phyloP scores from a whole-genome alignment of 2,888 invertebrate genomes.

The Meliscaeva auricollis region DNA sequence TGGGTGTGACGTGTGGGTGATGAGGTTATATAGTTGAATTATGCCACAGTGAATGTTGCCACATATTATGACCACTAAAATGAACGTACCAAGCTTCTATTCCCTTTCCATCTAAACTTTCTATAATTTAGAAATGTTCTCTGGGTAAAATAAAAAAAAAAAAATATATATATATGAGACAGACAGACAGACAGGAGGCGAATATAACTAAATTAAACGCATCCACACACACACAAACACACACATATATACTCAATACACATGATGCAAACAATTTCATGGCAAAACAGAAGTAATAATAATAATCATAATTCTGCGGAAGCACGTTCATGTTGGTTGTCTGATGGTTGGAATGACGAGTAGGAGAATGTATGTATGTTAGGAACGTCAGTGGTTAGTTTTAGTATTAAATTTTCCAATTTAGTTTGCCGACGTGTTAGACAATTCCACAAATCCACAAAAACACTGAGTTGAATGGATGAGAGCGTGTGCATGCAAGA shows the following conservation, averaged over 20 bases:
- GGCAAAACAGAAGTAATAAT: conserved; percentile 49
- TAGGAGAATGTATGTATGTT: not conserved
- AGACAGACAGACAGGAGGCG: conserved; percentile 41
- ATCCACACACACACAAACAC: conserved; percentile 36
- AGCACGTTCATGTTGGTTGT: conserved; percentile 68
- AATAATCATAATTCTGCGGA: conserved; percentile 76
- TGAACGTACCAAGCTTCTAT: not conserved
- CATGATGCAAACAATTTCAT: conserved; percentile 75
- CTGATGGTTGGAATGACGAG: conserved; percentile 14
- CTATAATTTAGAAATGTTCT: too few relatives aligned
- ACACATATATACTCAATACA: not conserved
- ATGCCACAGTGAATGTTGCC: conserved; percentile 47
- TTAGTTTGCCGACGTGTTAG: conserved; percentile 76
- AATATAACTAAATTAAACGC: conserved; percentile 75
- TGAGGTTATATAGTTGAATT: conserved; percentile 31
- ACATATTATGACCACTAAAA: conserved; percentile 60
- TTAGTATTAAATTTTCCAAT: conserved; percentile 75
- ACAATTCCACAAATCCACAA: conserved; percentile 74
- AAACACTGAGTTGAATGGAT: conserved; percentile 62
- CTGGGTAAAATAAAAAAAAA: too few relatives aligned
- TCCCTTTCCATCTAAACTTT: too few relatives aligned
- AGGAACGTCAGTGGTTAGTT: conserved; percentile 60
- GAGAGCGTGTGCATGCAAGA: conserved; percentile 63
- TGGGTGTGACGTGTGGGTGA: too few relatives aligned
- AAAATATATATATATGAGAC: too few relatives aligned